A percentile compares a stretch with the other conserved stretches of the same genome.
Evolutionary conservation across 2,888 invertebrate genomes (phyloP).

Genomic region (Thecophora atra): DNA sequence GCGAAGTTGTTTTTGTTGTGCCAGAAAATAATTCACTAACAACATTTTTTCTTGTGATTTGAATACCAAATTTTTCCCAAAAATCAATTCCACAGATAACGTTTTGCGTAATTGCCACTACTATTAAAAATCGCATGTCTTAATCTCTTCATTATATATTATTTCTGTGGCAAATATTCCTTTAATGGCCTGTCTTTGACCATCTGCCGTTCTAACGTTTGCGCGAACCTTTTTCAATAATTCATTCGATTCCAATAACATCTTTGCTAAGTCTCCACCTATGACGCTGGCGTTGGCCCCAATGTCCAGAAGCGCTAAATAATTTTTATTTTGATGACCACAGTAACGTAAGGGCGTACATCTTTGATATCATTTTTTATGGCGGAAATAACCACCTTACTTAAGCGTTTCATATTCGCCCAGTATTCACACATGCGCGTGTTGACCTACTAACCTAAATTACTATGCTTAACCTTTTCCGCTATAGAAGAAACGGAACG

Average conservation of each 20-base stretch:
- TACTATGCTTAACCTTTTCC: too few species aligned
- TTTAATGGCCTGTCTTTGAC: neutral
- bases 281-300: conserved; percentile 15
- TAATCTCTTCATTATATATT: neutral
- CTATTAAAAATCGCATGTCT: neutral
- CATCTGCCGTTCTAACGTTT: conserved; percentile 15
- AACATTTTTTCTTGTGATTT: neutral
- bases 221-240: neutral
- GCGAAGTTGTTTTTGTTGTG: conserved; percentile 11
- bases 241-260: neutral
- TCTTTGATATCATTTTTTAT: neutral
- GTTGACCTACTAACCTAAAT: neutral
- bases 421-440: neutral
- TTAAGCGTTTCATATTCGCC: neutral
- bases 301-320: conserved; percentile 18
- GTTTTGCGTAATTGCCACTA: neutral
- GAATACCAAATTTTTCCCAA: conserved; percentile 18
- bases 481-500: too few species aligned
- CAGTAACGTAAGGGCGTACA: conserved; percentile 15
- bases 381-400: conserved; percentile 6
- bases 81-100: conserved; percentile 26
- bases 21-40: conserved; percentile 14
- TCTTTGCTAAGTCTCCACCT: neutral
- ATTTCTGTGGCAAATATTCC: conserved; percentile 5
- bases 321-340: neutral